Evolutionary conservation across 1,140 invertebrate species (phyloP), one percentile per base, ranked within the genome.

Genomic region (Drosophila nigromelanica): DNA sequence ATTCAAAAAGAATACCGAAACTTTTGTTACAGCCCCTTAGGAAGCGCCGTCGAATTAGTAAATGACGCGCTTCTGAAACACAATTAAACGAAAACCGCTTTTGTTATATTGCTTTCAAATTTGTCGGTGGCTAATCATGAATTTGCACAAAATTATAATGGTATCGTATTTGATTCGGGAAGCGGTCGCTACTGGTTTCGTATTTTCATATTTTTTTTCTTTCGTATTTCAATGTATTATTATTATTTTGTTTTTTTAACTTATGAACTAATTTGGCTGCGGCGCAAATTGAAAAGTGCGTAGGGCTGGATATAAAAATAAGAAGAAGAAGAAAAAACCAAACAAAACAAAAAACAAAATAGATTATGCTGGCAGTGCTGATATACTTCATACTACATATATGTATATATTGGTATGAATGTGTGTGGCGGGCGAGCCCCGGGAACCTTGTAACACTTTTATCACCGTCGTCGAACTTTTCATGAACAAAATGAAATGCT

Each of bases 391-490:
- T 33, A 30, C 14, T 24, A 7, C 21, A 12, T 47, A 40, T 3
- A 62, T 18, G 15, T 37, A 35, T 30, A 43, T 52, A 24, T 24
- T 11, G 15, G 24, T 48, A 27, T 48, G 43, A 21, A 54, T 62
- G 21, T 50, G 12, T 40, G 51, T 37, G 37, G 5, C 40, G 54
- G 66, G 7, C 58, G 47, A 61, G 27, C 39, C 40, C 45, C 10
- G 47, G 47, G 12, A 54, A 61, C 73, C 73, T 76, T 76, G 73
- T 76, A 76, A 76, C 69, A 76, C 69, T 67, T 76, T 76, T 61
- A 35, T 52, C 30, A 50, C 33, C 8, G 33, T n/a, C 48, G 54
- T 45, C 47, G 50, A 70, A 70, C 45, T 60, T 54, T 39, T 61
- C 56, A 54, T 50, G 42, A 55, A 51, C 43, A 33, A 52, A 47